These are phyloP conservation scores for Mystacides longicornis DNA, from an alignment of 2,888 invertebrate species.

Conservation along the genomic window DNA sequence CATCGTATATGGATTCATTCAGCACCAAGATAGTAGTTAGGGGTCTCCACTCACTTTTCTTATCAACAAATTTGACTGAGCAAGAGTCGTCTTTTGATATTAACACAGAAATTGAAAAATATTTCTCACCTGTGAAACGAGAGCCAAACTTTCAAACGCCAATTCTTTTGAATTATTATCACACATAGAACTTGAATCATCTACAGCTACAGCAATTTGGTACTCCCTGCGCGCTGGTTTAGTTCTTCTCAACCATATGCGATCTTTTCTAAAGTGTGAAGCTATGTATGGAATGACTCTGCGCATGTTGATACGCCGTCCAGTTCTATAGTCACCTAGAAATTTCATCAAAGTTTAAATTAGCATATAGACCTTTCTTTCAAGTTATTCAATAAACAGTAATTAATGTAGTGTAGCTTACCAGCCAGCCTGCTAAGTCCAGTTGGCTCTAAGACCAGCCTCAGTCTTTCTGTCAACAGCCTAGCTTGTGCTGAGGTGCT, in stretches of 20 bases:
- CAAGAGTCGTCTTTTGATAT: too few relatives aligned
- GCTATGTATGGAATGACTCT: constrained; percentile 96
- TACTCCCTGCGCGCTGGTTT: constrained; percentile 94
- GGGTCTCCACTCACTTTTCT: too few relatives aligned
- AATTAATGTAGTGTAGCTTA: constrained; percentile 22
- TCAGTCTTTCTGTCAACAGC: constrained; percentile 86
- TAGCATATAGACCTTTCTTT: neutral
- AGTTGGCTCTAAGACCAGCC: constrained; percentile 93
- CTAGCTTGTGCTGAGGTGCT: constrained; percentile 60
- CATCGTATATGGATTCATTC: too few relatives aligned
- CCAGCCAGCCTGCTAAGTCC: constrained; percentile 76
- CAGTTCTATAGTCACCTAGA: constrained; percentile 91
- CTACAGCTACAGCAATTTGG: constrained; percentile 92
- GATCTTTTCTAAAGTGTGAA: constrained; percentile 97
- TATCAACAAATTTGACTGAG: too few relatives aligned
- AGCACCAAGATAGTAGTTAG: too few relatives aligned
- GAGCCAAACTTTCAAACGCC: constrained; percentile 89
- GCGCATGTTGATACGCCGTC: constrained; percentile 96
- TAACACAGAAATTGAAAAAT: too few relatives aligned
- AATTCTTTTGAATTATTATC: constrained; percentile 83
- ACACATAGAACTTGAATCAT: constrained; percentile 91
- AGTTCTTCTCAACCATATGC: constrained; percentile 95
- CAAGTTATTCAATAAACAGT: neutral
- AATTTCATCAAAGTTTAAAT: neutral
- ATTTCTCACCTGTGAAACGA: constrained; percentile 62